These are phyloP conservation scores for Podocnemis expansa DNA, from an alignment of 2,113 vertebrate species.

Conservation along the genomic window DNA sequence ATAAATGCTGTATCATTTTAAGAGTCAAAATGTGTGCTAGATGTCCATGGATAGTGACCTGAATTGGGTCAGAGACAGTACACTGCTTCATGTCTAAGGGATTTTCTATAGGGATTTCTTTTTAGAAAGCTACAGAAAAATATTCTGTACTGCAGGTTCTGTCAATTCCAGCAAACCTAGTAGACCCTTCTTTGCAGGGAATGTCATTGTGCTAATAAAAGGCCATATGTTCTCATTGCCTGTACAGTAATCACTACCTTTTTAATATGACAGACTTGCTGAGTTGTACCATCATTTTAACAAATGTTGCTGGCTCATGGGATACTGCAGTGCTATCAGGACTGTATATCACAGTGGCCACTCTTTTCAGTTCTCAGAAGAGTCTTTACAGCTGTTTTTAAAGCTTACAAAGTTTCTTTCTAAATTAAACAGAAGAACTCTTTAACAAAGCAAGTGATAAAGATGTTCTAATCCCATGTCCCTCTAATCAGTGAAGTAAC, in stretches of 20 bases:
- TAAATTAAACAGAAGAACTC: background rate
- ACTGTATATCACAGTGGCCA: background rate
- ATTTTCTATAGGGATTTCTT: background rate
- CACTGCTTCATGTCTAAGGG: background rate
- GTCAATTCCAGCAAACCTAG: background rate
- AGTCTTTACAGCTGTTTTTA: constrained; percentile 1
- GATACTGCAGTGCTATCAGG: background rate
- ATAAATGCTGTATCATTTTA: background rate
- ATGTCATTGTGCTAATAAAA: background rate
- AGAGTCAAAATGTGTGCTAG: background rate
- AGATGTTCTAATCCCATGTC: background rate
- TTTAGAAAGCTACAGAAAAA: background rate
- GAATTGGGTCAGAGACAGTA: background rate
- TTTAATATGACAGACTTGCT: background rate
- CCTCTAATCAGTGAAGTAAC: background rate
- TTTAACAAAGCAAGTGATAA: background rate
- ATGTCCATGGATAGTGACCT: background rate
- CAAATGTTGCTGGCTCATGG: background rate
- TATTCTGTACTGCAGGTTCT: background rate
- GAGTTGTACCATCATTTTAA: background rate
- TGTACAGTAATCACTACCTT: background rate
- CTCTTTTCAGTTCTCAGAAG: background rate
- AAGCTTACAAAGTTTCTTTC: background rate
- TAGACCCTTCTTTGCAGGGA: background rate
- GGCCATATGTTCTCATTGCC: background rate